phyloP scores from a whole-genome alignment of 2,888 invertebrate species.

The Stenoptilia bipunctidactyla region DNA sequence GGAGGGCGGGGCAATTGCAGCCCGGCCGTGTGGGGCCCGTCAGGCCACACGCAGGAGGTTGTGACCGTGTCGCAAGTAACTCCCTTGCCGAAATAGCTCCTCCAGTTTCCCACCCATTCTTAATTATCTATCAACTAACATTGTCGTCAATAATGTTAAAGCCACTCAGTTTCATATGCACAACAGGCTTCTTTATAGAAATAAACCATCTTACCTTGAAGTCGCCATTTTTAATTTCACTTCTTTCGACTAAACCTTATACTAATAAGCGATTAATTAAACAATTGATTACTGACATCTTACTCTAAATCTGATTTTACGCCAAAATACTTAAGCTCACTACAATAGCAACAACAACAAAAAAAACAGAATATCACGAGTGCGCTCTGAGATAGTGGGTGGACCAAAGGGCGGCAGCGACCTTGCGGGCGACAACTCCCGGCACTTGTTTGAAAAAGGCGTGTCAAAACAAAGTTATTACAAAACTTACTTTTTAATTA shows the following conservation, averaged over 20 bases:
- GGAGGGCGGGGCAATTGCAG: slow-evolving; percentile 69
- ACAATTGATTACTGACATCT: no score
- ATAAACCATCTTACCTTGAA: neutral
- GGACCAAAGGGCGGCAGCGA: slow-evolving; percentile 69
- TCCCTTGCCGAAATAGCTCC: slow-evolving; percentile 56
- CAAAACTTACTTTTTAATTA: no score
- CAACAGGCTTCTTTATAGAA: no score
- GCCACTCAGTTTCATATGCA: no score
- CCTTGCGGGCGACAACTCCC: slow-evolving; percentile 66
- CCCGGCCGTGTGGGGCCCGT: slow-evolving; percentile 71
- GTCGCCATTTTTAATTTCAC: neutral
- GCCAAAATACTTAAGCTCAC: no score
- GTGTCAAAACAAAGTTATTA: slow-evolving; percentile 61
- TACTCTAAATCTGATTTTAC: no score
- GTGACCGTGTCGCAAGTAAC: slow-evolving; percentile 70
- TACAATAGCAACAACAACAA: no score
- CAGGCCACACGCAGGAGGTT: slow-evolving; percentile 72
- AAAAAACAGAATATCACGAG: no score
- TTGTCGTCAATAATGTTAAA: no score
- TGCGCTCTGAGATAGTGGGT: slow-evolving; percentile 46
- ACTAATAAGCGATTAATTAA: no score
- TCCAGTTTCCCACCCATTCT: slow-evolving; percentile 21
- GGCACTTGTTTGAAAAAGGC: slow-evolving; percentile 71
- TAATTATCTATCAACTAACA: slow-evolving; percentile 2
- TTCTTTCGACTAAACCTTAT: neutral